phyloP scores from a whole-genome alignment of 2,797 vertebrate genomes.

The Sciurus carolinensis region DNA sequence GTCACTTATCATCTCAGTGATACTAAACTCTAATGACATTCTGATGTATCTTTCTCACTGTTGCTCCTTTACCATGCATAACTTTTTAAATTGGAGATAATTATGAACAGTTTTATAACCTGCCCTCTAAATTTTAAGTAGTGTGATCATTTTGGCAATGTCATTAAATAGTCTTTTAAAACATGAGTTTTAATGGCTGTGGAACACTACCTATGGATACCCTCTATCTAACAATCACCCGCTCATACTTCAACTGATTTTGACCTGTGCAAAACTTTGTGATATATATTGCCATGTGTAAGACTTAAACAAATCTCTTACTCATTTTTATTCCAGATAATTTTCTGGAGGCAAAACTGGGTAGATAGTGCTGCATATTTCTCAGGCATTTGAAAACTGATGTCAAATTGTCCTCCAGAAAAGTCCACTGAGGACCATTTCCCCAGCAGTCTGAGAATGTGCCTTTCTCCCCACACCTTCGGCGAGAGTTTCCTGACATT shows the following conservation, averaged over 20 bases:
- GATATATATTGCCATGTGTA: neutral
- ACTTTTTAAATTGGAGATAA: neutral
- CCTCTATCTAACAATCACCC: neutral
- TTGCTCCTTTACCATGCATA: neutral
- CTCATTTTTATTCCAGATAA: neutral
- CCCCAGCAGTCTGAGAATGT: neutral
- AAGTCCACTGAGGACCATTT: neutral
- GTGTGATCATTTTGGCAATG: neutral
- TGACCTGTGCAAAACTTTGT: neutral
- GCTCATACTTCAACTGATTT: neutral
- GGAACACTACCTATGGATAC: neutral
- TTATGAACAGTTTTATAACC: neutral
- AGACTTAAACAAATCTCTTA: neutral
- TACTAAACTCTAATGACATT: neutral
- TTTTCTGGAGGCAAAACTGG: neutral
- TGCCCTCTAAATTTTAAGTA: slow-evolving; percentile 1
- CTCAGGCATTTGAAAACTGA: neutral
- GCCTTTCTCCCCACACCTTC: neutral
- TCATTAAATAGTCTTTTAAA: slow-evolving; percentile 41
- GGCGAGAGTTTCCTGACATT: neutral
- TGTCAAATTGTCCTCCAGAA: neutral
- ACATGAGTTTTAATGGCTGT: neutral
- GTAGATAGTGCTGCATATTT: neutral
- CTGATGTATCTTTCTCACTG: neutral
- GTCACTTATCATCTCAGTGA: neutral